A percentile compares a stretch with the other conserved stretches of the same genome.
Conservation (phyloP, 2,797 vertebrate species). For the Brachymystax lenok region DNA sequence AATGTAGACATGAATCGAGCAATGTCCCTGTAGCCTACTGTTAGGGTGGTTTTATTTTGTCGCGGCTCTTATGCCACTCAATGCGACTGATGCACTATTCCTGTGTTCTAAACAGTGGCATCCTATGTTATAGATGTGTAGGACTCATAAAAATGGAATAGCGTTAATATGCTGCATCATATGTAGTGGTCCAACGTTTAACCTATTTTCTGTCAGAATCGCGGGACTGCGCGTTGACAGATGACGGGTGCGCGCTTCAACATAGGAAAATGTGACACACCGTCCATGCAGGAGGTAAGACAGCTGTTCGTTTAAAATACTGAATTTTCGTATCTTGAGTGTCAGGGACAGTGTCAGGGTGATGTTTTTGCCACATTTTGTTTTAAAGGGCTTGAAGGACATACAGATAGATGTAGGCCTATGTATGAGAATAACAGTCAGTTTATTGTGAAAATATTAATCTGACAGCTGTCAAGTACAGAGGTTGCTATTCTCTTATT, state of each 20-base stretch:
- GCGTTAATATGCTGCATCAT: background rate
- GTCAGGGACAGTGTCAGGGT: background rate
- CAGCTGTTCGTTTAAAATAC: constrained; percentile 2
- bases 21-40: background rate
- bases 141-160: background rate
- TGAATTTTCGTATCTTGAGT: background rate
- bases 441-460: too few species aligned
- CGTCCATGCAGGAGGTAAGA: background rate
- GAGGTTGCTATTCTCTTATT: too few species aligned
- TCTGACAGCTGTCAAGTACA: too few species aligned
- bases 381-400: background rate
- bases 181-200: background rate
- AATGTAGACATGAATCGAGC: background rate
- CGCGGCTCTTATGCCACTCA: background rate
- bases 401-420: background rate
- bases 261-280: constrained; percentile 3
- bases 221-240: background rate
- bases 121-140: background rate
- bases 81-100: background rate
- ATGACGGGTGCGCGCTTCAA: background rate
- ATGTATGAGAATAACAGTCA: too few species aligned
- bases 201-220: background rate
- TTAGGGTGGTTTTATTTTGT: background rate
- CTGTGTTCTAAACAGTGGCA: too few species aligned
- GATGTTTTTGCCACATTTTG: background rate